phyloP scores from a whole-genome alignment of 2,888 invertebrate species.

The Macaria notata region DNA sequence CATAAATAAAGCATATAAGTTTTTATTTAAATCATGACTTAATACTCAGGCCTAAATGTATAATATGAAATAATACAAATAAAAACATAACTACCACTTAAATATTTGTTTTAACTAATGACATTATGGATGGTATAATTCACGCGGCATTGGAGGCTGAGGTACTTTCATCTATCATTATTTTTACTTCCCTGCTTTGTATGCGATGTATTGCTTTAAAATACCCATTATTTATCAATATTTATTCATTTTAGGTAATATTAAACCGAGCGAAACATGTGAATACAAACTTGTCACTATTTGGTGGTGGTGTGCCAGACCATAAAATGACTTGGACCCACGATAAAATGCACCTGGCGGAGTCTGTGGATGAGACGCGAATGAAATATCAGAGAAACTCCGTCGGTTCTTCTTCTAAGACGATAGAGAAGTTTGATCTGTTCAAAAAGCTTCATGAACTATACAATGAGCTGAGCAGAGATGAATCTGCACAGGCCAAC shows the following conservation, averaged over 20 bases:
- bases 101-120: constrained; percentile 75
- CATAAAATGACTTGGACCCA: constrained; percentile 81
- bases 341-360: constrained; percentile 76
- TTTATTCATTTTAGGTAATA: constrained; percentile 65
- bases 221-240: constrained; percentile 6
- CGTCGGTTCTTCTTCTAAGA: constrained; percentile 59
- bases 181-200: constrained; percentile 43
- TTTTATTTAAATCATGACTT: constrained; percentile 80
- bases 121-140: constrained; percentile 83
- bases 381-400: constrained; percentile 75
- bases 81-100: constrained; percentile 67
- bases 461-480: constrained; percentile 73
- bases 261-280: constrained; percentile 78
- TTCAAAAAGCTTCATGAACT: constrained; percentile 78
- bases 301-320: constrained; percentile 74
- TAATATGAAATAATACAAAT: constrained; percentile 73
- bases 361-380: constrained; percentile 75
- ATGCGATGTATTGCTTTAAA: constrained; percentile 21
- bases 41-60: constrained; percentile 71
- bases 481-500: constrained; percentile 70
- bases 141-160: constrained; percentile 82
- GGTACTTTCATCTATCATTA: constrained; percentile 67
- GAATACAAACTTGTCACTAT: constrained; percentile 71
- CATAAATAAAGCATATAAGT: constrained; percentile 80
- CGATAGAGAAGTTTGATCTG: constrained; percentile 73